Base-by-base conservation (phyloP, 2,113 vertebrate species). In the Brachyhypopomus occidentalis region DNA sequence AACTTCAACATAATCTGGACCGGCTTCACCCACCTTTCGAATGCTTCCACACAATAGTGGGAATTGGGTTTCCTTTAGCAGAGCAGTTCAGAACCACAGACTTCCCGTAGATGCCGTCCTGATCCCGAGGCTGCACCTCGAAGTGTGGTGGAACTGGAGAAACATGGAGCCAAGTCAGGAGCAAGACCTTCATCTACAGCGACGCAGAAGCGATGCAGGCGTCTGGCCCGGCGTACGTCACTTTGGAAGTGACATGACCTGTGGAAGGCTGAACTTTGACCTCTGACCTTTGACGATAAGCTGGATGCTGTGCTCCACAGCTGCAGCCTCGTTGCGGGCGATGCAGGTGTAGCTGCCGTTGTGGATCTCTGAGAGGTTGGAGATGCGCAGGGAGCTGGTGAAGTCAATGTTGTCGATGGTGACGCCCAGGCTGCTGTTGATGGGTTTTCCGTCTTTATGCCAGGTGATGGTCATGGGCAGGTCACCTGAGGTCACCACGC, bases 371-470 rank as follows among this genome's bases (percentile, higher is more conserved):
- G 98, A 98, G 14, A 99, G 95, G 89, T 99, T 98, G 91, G 95
- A 96, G 86, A 99, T 99, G 83, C 97, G 90, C 72, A 99, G 83
- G 3, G 97, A 99, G 92, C 98, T 99, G 83, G 97, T 98, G 89
- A 99, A 99, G 89, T 99, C 97, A 0, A 98, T 99, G 91, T 98
- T 99, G 92, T 99, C 98, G 55, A 99, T 98, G 0, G 97, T 99
- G 52, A 99, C 97, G 0, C 97, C 97, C 0, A 99, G 94, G 90
- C 96, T 98, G 36, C 91, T 92, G 0, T 97, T 96, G 82, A 99
- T 98, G 0, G 96, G 96, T 56, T 96, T 93, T 1, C 98, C 95
- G 0, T 99, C 98, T 86, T 99, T 99, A 91, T 99, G 98, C 98
- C 98, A 99, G n/a, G 97, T 98, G 89, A 99, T 99, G 75, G 96